Conservation (phyloP, 1,140 invertebrate genomes). For the Belonocnema kinseyi region DNA sequence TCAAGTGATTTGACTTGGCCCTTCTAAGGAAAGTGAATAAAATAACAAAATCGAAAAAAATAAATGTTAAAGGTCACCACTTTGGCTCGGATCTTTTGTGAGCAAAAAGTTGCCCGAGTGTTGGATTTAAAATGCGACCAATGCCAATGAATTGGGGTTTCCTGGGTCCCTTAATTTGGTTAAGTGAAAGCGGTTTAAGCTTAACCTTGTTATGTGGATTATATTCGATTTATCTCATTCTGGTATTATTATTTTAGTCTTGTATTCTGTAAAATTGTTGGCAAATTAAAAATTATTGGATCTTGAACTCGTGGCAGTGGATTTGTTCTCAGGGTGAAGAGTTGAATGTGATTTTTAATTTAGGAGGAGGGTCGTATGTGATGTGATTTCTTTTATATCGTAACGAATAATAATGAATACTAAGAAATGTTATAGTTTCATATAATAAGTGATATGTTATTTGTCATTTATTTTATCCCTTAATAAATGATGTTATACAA, state of each 20-base stretch:
- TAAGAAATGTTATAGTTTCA: slow-evolving; percentile 77
- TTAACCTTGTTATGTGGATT: slow-evolving; percentile 64
- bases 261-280: not conserved
- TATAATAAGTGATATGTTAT: slow-evolving; percentile 76
- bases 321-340: slow-evolving; percentile 45
- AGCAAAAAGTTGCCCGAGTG: slow-evolving; percentile 34
- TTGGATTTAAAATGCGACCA: slow-evolving; percentile 32
- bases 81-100: slow-evolving; percentile 38
- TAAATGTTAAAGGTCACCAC: slow-evolving; percentile 39
- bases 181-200: slow-evolving; percentile 69
- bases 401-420: slow-evolving; percentile 73
- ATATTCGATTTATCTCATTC: slow-evolving; percentile 1
- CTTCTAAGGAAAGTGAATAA: slow-evolving; percentile 52
- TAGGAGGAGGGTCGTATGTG: slow-evolving; percentile 70
- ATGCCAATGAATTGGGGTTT: no score
- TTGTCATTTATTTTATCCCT: slow-evolving; percentile 77
- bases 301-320: slow-evolving; percentile 1
- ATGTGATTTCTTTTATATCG: slow-evolving; percentile 76
- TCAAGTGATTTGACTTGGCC: slow-evolving; percentile 72
- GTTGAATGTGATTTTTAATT: slow-evolving; percentile 53
- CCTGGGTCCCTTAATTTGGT: slow-evolving; percentile 61
- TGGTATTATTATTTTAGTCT: not conserved
- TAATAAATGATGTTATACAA: slow-evolving; percentile 77
- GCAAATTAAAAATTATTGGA: not conserved
- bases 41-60: slow-evolving; percentile 40